Evolutionary conservation across 37 sponge, comb jelly and placozoan genomes (phyloP).

Genomic region (Chondrosia reniformis): DNA sequence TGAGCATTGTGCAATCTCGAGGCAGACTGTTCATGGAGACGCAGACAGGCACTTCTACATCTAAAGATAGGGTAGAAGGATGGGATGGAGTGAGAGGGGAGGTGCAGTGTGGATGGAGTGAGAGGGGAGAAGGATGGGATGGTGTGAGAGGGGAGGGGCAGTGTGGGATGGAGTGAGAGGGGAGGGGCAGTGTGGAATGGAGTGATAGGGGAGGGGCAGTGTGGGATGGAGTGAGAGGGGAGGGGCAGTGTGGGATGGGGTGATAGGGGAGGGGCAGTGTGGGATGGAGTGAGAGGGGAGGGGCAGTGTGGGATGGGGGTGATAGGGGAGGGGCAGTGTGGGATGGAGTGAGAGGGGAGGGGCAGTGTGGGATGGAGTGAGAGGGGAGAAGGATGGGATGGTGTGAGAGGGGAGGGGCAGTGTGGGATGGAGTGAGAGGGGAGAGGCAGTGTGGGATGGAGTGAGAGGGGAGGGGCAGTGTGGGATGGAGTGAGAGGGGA

Average conservation of each 20-base stretch:
- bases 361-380: neutral
- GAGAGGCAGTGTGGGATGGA: too few relatives aligned
- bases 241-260: neutral
- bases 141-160: too few relatives aligned
- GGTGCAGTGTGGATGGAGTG: neutral
- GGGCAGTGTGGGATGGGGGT: neutral
- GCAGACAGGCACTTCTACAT: slow-evolving; percentile 41
- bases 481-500: too few relatives aligned
- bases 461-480: too few relatives aligned
- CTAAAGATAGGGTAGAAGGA: neutral
- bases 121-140: too few relatives aligned
- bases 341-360: neutral
- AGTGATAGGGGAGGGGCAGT: neutral
- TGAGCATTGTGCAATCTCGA: slow-evolving; percentile 29
- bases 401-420: neutral
- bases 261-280: neutral
- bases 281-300: neutral
- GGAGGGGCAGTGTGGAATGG: neutral
- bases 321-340: neutral
- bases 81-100: neutral
- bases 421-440: too few relatives aligned
- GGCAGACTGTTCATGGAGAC: slow-evolving; percentile 54
- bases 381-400: neutral
- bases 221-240: neutral
- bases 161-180: too few relatives aligned